Percentiles rank a stretch among this genome's conserved stretches.
These are phyloP conservation scores for Agrenia bidenticulata DNA, from an alignment of 2,888 invertebrate genomes.

Conservation along the genomic window DNA sequence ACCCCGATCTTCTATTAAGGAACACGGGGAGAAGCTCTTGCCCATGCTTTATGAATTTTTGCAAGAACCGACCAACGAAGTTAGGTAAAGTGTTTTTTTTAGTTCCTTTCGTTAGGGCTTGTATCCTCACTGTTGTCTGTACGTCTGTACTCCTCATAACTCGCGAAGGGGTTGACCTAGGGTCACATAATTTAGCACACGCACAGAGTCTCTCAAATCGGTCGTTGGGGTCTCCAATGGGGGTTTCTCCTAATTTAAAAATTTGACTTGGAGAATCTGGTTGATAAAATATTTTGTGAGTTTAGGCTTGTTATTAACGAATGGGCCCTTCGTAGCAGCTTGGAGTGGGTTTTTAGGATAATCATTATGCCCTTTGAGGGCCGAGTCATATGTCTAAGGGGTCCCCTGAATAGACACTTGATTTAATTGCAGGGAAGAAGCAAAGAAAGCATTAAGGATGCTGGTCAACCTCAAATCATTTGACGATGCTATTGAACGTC, in stretches of 20 bases:
- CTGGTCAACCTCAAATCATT: background rate
- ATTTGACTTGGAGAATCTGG: no score
- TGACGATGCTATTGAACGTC: background rate
- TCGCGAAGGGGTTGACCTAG: no score
- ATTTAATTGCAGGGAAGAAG: constrained; percentile 2
- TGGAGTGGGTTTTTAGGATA: background rate
- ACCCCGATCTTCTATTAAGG: background rate
- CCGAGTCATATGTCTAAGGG: background rate
- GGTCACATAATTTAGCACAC: no score
- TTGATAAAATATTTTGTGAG: no score
- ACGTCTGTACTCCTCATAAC: no score
- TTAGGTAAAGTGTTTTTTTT: constrained; percentile 13
- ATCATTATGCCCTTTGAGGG: background rate
- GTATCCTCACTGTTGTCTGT: no score
- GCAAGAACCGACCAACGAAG: background rate
- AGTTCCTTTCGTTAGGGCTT: no score
- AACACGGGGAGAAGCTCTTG: constrained; percentile 5
- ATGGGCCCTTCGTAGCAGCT: background rate
- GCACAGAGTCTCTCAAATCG: no score
- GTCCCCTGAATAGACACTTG: no score
- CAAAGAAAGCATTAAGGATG: background rate
- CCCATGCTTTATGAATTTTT: background rate
- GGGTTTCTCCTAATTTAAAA: no score
- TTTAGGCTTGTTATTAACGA: no score
- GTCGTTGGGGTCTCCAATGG: no score